Percentiles rank a stretch among this genome's conserved stretches.
These are phyloP conservation scores for Apogon hyalosoma DNA, from an alignment of 2,797 vertebrate genomes.

Conservation along the genomic window DNA sequence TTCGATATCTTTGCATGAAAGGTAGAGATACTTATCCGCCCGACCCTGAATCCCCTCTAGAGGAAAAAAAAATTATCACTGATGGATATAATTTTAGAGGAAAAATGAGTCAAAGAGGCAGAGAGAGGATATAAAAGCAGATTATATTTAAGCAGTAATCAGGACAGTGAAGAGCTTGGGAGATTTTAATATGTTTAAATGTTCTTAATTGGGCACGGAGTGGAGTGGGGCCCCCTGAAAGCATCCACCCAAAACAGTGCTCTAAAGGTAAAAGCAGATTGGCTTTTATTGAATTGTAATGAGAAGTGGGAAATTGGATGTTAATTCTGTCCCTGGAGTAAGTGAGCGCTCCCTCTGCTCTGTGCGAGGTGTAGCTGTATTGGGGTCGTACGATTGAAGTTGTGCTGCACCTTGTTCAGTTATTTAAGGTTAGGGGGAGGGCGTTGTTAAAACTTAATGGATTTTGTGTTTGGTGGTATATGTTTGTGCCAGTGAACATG, in stretches of 20 bases:
- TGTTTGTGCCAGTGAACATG: slow-evolving; percentile 39
- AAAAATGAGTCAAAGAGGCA: slow-evolving; percentile 76
- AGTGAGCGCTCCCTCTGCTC: slow-evolving; percentile 64
- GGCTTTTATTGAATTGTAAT: slow-evolving; percentile 84
- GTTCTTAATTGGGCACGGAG: slow-evolving; percentile 81
- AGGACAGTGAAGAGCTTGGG: slow-evolving; percentile 78
- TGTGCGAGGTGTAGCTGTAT: slow-evolving; percentile 64
- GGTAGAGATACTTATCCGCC: slow-evolving; percentile 59
- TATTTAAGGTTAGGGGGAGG: slow-evolving; percentile 69
- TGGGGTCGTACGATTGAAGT: slow-evolving; percentile 67
- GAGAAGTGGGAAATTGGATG: slow-evolving; percentile 83
- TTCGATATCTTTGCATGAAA: slow-evolving; percentile 61
- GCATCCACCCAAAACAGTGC: slow-evolving; percentile 80
- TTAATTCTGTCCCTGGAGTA: slow-evolving; percentile 80
- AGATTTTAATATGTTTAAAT: slow-evolving; percentile 83
- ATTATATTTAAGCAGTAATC: slow-evolving; percentile 81
- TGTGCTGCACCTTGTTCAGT: slow-evolving; percentile 63
- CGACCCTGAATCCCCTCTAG: slow-evolving; percentile 62
- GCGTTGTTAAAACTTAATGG: slow-evolving; percentile 55
- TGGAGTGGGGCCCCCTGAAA: slow-evolving; percentile 76
- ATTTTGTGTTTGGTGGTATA: slow-evolving; percentile 54
- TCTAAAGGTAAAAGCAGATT: slow-evolving; percentile 84
- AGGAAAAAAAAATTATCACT: slow-evolving; percentile 64
- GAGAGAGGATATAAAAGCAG: slow-evolving; percentile 76
- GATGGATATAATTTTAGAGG: slow-evolving; percentile 75